These are phyloP conservation scores for Bugula neritina DNA, from an alignment of 2,888 invertebrate genomes.

Conservation along the genomic window DNA sequence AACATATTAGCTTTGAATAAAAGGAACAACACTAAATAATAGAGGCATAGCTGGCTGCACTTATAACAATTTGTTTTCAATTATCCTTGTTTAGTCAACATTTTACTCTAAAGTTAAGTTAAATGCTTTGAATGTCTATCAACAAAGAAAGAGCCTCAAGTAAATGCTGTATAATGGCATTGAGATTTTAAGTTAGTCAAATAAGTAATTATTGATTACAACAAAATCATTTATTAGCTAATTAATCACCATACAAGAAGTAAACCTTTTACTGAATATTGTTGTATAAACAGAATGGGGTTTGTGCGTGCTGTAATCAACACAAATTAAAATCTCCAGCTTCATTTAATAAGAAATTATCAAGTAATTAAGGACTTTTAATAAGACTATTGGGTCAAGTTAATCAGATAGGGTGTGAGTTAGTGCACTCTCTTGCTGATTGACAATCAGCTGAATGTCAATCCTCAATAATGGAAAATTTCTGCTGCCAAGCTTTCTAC, in stretches of 20 bases:
- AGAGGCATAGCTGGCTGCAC: neutral
- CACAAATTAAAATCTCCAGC: too few species aligned
- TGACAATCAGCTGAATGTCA: too few species aligned
- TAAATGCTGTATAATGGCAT: neutral
- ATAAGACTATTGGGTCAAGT: neutral
- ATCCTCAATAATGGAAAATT: too few species aligned
- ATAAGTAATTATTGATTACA: neutral
- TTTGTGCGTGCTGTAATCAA: neutral
- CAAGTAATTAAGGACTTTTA: constrained; percentile 13
- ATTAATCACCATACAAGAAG: constrained; percentile 6
- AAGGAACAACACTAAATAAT: too few species aligned
- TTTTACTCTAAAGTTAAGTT: neutral
- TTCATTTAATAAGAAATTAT: constrained; percentile 14
- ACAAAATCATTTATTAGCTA: constrained; percentile 8
- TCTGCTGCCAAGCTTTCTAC: too few species aligned
- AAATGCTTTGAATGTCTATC: neutral
- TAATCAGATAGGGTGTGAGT: neutral
- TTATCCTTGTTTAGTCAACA: constrained; percentile 5
- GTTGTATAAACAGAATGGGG: constrained; percentile 5
- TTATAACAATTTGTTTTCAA: neutral
- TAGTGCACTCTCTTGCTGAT: neutral
- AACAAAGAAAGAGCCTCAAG: too few species aligned
- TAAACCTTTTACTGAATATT: constrained; percentile 12
- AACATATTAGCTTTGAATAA: too few species aligned
- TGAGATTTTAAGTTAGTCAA: neutral